These are phyloP conservation scores for Numenius phaeopus DNA, from an alignment of 2,797 vertebrate species.

Conservation along the genomic window DNA sequence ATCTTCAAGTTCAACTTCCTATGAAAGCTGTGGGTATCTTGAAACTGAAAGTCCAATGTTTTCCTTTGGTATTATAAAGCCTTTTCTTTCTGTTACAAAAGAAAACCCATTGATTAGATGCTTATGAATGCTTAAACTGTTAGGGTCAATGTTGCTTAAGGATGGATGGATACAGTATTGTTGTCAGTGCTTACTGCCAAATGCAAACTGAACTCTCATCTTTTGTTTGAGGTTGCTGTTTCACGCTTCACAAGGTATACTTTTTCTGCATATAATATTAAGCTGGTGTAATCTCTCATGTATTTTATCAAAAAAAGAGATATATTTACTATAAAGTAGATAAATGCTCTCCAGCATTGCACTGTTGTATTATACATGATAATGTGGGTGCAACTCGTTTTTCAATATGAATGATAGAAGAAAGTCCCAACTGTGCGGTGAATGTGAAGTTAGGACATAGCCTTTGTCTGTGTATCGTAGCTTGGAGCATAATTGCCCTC, in stretches of 20 bases:
- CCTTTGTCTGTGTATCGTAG: background rate
- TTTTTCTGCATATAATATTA: background rate
- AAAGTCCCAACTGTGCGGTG: background rate
- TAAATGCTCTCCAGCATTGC: background rate
- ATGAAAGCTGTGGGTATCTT: rapidly evolving
- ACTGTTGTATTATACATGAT: background rate
- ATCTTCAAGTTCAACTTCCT: background rate
- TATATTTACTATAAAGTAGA: background rate
- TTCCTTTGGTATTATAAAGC: background rate
- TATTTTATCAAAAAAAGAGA: background rate
- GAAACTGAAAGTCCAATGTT: background rate
- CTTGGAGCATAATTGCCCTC: background rate
- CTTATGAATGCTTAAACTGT: background rate
- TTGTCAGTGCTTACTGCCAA: background rate
- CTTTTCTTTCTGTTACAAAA: background rate
- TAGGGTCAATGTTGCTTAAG: background rate
- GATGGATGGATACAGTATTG: background rate
- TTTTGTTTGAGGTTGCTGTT: background rate
- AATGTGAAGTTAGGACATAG: background rate
- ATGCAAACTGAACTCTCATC: background rate
- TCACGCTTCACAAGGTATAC: background rate
- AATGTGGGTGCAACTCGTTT: background rate
- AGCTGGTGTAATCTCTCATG: background rate
- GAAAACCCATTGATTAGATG: background rate
- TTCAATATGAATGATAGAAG: background rate